phyloP scores from a whole-genome alignment of 2,797 vertebrate species.

The Muscicapa comitata region DNA sequence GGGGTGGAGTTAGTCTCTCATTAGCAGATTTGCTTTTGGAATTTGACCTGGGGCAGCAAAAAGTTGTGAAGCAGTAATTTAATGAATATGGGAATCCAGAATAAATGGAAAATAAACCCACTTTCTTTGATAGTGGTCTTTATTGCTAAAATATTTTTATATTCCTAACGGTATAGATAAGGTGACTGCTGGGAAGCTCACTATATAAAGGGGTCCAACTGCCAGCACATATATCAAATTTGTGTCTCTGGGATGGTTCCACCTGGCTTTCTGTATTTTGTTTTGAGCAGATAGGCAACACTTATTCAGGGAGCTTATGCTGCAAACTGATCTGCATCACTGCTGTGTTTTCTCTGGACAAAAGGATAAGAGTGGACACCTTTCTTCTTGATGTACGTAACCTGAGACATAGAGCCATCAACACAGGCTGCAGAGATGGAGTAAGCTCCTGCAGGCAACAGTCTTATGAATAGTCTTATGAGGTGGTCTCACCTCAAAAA shows the following conservation, averaged over 20 bases:
- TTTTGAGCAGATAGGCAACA: neutral
- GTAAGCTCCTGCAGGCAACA: neutral
- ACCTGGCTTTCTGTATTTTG: neutral
- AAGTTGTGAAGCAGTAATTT: neutral
- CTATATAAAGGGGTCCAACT: neutral
- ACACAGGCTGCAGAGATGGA: neutral
- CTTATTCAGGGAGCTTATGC: neutral
- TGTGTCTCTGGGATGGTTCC: neutral
- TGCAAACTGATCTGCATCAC: neutral
- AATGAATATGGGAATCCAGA: neutral
- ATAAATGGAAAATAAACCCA: neutral
- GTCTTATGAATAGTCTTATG: neutral
- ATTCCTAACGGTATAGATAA: neutral
- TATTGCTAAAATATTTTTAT: neutral
- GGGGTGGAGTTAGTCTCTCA: neutral
- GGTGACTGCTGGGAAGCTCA: neutral
- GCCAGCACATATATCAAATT: neutral
- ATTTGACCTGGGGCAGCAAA: neutral
- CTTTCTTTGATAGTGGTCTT: neutral
- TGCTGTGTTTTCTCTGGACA: neutral
- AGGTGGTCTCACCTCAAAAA: neutral
- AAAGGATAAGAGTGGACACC: neutral
- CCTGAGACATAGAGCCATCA: neutral
- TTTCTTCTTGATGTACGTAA: neutral
- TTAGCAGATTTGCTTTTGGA: neutral